These are phyloP conservation scores for Pachycephala philippinensis DNA, from an alignment of 2,113 vertebrate genomes.

Conservation along the genomic window DNA sequence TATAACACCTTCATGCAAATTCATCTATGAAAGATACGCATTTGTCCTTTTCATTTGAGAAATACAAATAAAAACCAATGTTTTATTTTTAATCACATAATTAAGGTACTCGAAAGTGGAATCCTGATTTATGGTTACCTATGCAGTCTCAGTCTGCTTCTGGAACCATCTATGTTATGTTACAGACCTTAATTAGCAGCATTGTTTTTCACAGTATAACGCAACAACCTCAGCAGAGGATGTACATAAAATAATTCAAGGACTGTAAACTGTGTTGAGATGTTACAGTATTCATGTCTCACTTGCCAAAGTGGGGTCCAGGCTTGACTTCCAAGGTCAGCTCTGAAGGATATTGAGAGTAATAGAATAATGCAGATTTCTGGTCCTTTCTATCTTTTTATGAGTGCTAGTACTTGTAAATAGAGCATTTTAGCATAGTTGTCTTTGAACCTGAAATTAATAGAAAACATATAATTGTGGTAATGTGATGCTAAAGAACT, in stretches of 20 bases:
- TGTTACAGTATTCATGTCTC: not conserved
- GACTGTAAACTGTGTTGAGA: not conserved
- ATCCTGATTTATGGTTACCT: not conserved
- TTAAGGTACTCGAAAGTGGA: not conserved
- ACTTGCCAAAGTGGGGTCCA: not conserved
- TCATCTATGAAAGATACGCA: not conserved
- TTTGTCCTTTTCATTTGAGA: not conserved
- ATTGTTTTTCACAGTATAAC: not conserved
- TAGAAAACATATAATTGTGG: not conserved
- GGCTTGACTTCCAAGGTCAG: not conserved
- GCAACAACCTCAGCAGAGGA: not conserved
- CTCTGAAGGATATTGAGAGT: not conserved
- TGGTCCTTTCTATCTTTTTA: not conserved
- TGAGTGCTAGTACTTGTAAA: not conserved
- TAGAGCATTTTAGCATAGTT: not conserved
- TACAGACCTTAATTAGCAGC: not conserved
- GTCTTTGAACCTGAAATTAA: not conserved
- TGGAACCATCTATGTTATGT: not conserved
- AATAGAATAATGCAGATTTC: not conserved
- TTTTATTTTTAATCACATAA: not conserved
- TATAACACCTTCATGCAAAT: not conserved
- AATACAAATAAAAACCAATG: not conserved
- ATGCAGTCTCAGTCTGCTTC: not conserved
- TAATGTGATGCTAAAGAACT: not conserved
- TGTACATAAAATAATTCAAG: not conserved